Evolutionary conservation across 2,888 invertebrate species (phyloP).

Genomic region (Drosophila kokeensis): DNA sequence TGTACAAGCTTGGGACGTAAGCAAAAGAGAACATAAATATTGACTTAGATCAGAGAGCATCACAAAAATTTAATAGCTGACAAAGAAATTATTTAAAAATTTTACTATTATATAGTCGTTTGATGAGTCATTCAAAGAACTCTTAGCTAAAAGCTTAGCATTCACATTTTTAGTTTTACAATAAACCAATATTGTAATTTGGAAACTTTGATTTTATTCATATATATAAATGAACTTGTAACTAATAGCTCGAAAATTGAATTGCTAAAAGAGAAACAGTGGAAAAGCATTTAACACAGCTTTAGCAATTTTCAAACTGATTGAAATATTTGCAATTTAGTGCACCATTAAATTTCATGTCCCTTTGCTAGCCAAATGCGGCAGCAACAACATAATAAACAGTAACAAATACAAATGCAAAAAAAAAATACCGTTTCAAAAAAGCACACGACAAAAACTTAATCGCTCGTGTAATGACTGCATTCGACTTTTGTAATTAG

Average conservation of each 20-base stretch:
- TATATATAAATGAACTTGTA: not conserved
- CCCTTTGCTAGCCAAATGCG: constrained; percentile 11
- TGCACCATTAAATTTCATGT: constrained; percentile 59
- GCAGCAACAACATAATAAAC: constrained; percentile 5
- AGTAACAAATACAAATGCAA: constrained; percentile 11
- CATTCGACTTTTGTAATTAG: constrained; percentile 81
- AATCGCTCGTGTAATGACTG: constrained; percentile 80
- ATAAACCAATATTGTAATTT: not conserved
- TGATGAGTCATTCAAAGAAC: not conserved
- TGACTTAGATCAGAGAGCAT: not conserved
- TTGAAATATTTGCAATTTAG: constrained; percentile 58
- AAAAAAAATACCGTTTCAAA: constrained; percentile 44
- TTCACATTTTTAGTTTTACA: not conserved
- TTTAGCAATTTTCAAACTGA: constrained; percentile 20
- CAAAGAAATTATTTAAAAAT: not conserved
- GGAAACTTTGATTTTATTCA: not conserved
- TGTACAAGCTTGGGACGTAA: not conserved
- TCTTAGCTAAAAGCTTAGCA: accelerated
- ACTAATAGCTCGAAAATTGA: not conserved
- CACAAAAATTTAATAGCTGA: not conserved
- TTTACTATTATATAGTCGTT: not conserved
- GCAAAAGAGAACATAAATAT: not conserved
- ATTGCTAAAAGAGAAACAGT: not conserved
- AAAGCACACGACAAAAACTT: constrained; percentile 75
- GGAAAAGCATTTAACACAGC: constrained; percentile 1